Evolutionary conservation across 2,888 invertebrate genomes (phyloP).

Genomic region (Lobophora halterata): DNA sequence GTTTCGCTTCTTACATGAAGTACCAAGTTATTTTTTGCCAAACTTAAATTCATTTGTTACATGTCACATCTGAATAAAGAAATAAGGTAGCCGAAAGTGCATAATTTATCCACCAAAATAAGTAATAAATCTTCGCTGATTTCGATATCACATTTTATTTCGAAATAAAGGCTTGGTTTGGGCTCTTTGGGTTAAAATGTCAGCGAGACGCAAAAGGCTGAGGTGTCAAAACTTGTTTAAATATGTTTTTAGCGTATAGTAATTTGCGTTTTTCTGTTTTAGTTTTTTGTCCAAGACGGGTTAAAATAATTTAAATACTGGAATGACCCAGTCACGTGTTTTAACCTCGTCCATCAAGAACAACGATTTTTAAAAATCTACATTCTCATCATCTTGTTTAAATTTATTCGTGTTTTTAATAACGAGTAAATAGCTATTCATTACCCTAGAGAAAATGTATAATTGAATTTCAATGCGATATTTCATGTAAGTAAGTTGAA

Average conservation of each 20-base stretch:
- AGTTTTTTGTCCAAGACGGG: not conserved
- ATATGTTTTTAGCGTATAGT: conserved; percentile 9
- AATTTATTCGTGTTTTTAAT: too few relatives aligned
- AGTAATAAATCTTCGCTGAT: conserved; percentile 26
- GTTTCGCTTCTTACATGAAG: too few relatives aligned
- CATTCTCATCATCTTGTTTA: too few relatives aligned
- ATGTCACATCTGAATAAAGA: conserved; percentile 4
- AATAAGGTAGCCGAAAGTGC: conserved; percentile 10
- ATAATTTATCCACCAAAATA: conserved; percentile 10
- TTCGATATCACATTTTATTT: conserved; percentile 27
- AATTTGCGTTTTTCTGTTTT: conserved; percentile 2
- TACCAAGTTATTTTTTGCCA: too few relatives aligned
- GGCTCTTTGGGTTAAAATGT: conserved; percentile 29
- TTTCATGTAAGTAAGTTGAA: too few relatives aligned
- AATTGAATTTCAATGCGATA: too few relatives aligned
- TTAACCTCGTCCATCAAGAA: too few relatives aligned
- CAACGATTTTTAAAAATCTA: too few relatives aligned
- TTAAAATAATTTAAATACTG: too few relatives aligned
- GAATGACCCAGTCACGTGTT: too few relatives aligned
- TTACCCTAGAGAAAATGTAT: too few relatives aligned
- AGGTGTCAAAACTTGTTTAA: conserved; percentile 22
- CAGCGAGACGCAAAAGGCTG: conserved; percentile 22
- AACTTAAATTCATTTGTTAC: not conserved
- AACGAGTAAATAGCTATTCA: too few relatives aligned
- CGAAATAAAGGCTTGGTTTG: conserved; percentile 23